Percentiles rank a stretch among this genome's conserved stretches.
phyloP scores from a whole-genome alignment of 2,113 vertebrate species.

The Tetraodon nigroviridis region DNA sequence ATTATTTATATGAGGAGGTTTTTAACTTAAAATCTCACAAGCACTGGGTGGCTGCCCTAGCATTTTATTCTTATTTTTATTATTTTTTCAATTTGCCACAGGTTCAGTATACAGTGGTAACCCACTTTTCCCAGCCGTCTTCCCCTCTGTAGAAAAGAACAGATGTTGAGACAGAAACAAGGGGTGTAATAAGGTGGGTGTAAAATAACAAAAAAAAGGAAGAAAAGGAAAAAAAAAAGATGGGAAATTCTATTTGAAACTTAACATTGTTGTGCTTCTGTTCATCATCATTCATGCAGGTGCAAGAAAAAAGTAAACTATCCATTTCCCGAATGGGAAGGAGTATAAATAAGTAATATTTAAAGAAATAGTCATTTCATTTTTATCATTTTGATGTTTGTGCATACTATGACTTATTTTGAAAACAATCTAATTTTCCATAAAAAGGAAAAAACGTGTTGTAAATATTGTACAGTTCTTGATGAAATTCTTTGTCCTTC shows the following conservation, averaged over 20 bases:
- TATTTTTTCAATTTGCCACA: constrained; percentile 59
- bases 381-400: constrained; percentile 80
- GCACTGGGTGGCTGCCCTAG: constrained; percentile 68
- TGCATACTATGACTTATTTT: constrained; percentile 81
- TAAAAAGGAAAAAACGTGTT: constrained; percentile 66
- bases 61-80: constrained; percentile 58
- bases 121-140: constrained; percentile 72
- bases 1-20: constrained; percentile 82
- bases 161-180: constrained; percentile 43
- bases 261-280: constrained; percentile 74
- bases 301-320: constrained; percentile 70
- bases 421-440: constrained; percentile 80
- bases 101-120: constrained; percentile 68
- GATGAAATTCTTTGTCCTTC: constrained; percentile 77
- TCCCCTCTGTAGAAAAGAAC: constrained; percentile 67
- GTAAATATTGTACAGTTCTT: constrained; percentile 84
- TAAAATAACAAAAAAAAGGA: constrained; percentile 53
- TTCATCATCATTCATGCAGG: constrained; percentile 74
- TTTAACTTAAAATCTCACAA: constrained; percentile 76
- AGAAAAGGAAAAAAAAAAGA: constrained; percentile 16
- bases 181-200: constrained; percentile 58
- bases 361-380: constrained; percentile 78
- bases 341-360: constrained; percentile 80
- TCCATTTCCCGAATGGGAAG: constrained; percentile 65
- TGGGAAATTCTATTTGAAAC: constrained; percentile 70